Conservation (phyloP, 2,797 vertebrate genomes). For the Hemitrygon akajei region DNA sequence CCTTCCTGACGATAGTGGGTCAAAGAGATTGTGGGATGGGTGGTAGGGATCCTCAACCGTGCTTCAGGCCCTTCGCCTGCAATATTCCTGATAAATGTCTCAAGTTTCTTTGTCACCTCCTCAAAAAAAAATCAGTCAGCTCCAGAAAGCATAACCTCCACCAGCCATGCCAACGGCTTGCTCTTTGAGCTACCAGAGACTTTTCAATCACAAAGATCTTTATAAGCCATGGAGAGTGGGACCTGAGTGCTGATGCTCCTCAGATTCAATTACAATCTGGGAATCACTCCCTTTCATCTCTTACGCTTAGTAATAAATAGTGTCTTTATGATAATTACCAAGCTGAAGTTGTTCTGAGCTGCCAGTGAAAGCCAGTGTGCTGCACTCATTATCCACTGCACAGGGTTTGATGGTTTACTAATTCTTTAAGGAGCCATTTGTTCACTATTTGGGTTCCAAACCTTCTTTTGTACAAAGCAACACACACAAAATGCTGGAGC, state of each 20-base stretch:
- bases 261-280: background rate
- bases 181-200: background rate
- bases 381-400: background rate
- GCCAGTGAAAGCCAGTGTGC: background rate
- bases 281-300: background rate
- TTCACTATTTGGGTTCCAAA: background rate
- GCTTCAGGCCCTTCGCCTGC: no score
- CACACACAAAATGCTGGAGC: no score
- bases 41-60: no score
- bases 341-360: background rate
- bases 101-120: no score
- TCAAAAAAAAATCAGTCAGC: no score
- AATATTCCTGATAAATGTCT: no score
- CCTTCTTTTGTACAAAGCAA: background rate
- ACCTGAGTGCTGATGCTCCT: background rate
- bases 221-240: background rate
- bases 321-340: background rate
- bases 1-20: no score
- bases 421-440: background rate
- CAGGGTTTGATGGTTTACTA: background rate
- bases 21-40: no score
- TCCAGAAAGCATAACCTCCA: no score
- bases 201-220: background rate
- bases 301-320: background rate
- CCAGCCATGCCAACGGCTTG: no score